Evolutionary conservation across 2,797 vertebrate genomes (phyloP).

Genomic region (Gymnoscopelus microlampas): DNA sequence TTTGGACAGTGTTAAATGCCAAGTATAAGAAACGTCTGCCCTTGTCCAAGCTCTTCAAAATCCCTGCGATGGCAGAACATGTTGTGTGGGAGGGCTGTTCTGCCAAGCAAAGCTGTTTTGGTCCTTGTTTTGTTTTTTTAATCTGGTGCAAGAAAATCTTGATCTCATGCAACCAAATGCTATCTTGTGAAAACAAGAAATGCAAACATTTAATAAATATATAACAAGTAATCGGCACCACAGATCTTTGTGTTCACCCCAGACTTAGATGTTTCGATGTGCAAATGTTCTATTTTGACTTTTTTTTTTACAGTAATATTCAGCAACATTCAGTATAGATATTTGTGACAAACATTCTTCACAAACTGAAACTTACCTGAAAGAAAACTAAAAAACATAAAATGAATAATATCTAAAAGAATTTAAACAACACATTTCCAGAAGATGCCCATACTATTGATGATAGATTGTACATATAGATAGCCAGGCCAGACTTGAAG

Average conservation of each 20-base stretch:
- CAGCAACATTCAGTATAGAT: too few relatives aligned
- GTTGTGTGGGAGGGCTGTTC: constrained; percentile 84
- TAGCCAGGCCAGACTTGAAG: too few relatives aligned
- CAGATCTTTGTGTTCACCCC: background rate
- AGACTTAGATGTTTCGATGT: too few relatives aligned
- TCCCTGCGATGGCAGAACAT: constrained; percentile 82
- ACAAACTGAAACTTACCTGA: too few relatives aligned
- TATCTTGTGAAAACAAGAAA: constrained; percentile 66
- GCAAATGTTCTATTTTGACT: too few relatives aligned
- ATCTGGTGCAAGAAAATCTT: constrained; percentile 67
- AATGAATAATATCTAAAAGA: too few relatives aligned
- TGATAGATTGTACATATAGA: too few relatives aligned
- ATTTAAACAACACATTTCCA: too few relatives aligned
- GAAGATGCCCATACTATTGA: too few relatives aligned
- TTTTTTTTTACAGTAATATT: too few relatives aligned
- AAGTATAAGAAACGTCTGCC: constrained; percentile 76
- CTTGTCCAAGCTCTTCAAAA: constrained; percentile 76
- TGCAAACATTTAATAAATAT: constrained; percentile 54
- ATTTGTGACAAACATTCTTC: too few relatives aligned
- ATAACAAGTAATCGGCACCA: constrained; percentile 23
- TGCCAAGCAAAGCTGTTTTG: constrained; percentile 84
- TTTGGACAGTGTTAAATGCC: constrained; percentile 74
- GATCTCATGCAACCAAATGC: constrained; percentile 71
- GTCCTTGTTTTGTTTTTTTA: constrained; percentile 64
- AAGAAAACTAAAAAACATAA: too few relatives aligned